Conservation (phyloP, 2,888 invertebrate genomes). For the Stenoptilia bipunctidactyla region DNA sequence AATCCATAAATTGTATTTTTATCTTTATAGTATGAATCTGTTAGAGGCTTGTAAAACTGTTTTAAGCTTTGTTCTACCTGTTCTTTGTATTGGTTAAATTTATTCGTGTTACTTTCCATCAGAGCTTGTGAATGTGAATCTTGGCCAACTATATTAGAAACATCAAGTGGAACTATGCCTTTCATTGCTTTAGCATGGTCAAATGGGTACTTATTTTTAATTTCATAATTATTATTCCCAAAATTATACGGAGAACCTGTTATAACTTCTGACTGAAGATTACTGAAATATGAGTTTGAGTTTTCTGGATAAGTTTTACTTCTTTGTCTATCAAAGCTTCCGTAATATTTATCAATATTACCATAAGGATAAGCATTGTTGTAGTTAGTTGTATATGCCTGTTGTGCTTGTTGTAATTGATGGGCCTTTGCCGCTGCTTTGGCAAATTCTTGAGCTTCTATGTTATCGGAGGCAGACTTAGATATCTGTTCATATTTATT, state of each 20-base stretch:
- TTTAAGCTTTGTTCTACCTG: conserved; percentile 35
- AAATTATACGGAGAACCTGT: conserved; percentile 45
- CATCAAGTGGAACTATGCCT: conserved; percentile 60
- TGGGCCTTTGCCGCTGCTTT: conserved; percentile 57
- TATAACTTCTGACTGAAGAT: conserved; percentile 38
- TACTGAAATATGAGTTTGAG: conserved; percentile 24
- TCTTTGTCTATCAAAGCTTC: conserved; percentile 33
- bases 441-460: conserved; percentile 51
- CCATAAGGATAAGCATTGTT: conserved; percentile 22
- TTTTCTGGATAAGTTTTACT: conserved; percentile 29
- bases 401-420: conserved; percentile 14
- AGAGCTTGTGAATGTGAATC: not conserved
- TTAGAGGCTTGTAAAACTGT: conserved; percentile 41
- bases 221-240: conserved; percentile 30
- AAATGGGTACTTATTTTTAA: conserved; percentile 37
- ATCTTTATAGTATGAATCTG: conserved; percentile 54
- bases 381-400: conserved; percentile 25
- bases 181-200: conserved; percentile 62
- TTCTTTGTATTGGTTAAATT: conserved; percentile 34
- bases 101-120: conserved; percentile 19
- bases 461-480: conserved; percentile 40
- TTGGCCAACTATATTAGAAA: conserved; percentile 47
- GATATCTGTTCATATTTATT: conserved; percentile 39
- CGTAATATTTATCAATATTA: conserved; percentile 20
- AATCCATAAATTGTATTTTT: conserved; percentile 48